Evolutionary conservation across 1,140 invertebrate genomes (phyloP), one percentile per base, ranked within the genome.

Genomic region (Thereuonema tuberculata): DNA sequence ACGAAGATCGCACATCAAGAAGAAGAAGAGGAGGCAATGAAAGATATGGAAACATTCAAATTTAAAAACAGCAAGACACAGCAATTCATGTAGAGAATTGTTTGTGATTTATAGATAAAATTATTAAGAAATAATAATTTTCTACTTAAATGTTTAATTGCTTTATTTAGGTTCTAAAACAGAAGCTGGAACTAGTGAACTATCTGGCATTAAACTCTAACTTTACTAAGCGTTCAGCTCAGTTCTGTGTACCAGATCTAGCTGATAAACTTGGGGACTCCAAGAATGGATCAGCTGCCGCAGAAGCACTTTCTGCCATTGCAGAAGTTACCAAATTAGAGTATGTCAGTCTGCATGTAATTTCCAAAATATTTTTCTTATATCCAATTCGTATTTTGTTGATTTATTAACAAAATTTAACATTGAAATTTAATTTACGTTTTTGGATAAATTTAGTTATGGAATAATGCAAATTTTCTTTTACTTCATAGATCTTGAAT

Each of bases 221-320:
- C 24, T 75, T 77, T 62, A 71, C 71, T 20, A 84, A 82, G 43
- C 82, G 81, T 0, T 82, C 84, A n/a, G 81, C 85, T 14, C 83
- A 87, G 66, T 81, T 80, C 68, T 84, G 87, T 28, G 68, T 92
- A 0, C 78, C 81, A 66, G 90, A 93, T 61, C 76, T 94, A 47
- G 82, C 86, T 0, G 87, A 92, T 29, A 91, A 92, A 68, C 75
- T 94, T 5, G 87, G 85, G 0, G 91, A 94, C 71, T 72, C 81
- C 0, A 93, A 93, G 66, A 92, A 88, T 71, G 81, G 85, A 1
- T 54, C 75, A 0, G 67, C 79, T 15, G 85, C 85, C 0, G 77
- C 77, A 17, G 86, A 89, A 53, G 82, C 83, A 3, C 74, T 94
- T 1, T 83, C 83, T 1, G 77, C 80, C 27, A 81, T 91, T 47